phyloP scores from a whole-genome alignment of 2,113 vertebrate species.

The Geothlypis trichas region DNA sequence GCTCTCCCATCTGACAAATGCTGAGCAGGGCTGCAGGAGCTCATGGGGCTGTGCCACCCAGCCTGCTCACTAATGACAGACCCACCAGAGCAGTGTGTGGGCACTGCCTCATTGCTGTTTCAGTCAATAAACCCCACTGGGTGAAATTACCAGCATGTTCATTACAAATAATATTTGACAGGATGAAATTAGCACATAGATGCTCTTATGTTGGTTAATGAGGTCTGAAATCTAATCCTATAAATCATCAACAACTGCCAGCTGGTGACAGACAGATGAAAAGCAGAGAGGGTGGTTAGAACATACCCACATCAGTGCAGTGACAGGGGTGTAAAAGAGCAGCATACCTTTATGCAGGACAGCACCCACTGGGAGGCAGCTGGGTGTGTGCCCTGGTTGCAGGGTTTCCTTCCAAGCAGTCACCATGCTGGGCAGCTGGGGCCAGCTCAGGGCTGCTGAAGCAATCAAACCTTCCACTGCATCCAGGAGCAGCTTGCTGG shows the following conservation, averaged over 20 bases:
- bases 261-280: not conserved
- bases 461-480: rapidly evolving
- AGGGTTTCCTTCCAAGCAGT: not conserved
- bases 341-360: not conserved
- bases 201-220: slow-evolving; percentile 34
- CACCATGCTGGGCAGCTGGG: not conserved
- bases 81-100: not conserved
- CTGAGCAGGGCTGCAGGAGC: not conserved
- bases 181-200: slow-evolving; percentile 25
- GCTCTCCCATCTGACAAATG: not conserved
- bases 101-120: not conserved
- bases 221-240: slow-evolving; percentile 42
- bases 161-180: slow-evolving; percentile 45
- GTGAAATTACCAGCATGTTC: not conserved
- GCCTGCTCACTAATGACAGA: not conserved
- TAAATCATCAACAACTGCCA: slow-evolving; percentile 39
- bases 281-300: not conserved
- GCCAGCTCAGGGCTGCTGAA: not conserved
- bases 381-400: not conserved
- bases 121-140: not conserved
- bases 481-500: not conserved
- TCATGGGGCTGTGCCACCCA: not conserved
- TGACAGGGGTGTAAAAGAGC: not conserved
- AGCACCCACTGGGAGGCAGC: not conserved
- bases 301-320: not conserved